Conservation (phyloP, 2,797 vertebrate species). For the Tinamus major region DNA sequence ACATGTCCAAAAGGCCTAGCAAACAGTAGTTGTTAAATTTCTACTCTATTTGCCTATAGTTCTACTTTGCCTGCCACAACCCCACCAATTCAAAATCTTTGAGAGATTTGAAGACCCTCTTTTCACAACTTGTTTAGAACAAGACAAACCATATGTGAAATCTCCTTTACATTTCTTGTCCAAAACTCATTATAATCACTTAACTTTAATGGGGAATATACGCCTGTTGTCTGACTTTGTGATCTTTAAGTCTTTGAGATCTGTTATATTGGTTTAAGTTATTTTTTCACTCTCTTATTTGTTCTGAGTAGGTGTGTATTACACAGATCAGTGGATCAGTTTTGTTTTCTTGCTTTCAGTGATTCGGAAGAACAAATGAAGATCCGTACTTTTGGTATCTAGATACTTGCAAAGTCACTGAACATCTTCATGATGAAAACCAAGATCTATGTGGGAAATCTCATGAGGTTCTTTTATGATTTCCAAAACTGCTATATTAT, state of each 20-base stretch:
- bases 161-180: not conserved
- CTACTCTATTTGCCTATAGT: not conserved
- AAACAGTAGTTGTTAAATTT: not conserved
- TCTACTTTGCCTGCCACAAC: not conserved
- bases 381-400: not conserved
- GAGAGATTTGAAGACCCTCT: not conserved
- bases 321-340: not conserved
- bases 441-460: rapidly evolving
- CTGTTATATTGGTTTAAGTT: not conserved
- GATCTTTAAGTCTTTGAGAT: not conserved
- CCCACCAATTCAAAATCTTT: not conserved
- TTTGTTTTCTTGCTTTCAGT: not conserved
- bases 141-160: not conserved
- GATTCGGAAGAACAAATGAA: not conserved
- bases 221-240: not conserved
- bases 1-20: not conserved
- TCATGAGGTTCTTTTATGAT: rapidly evolving
- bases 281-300: not conserved
- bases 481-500: not conserved
- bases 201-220: not conserved
- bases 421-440: not conserved
- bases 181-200: not conserved
- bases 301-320: not conserved
- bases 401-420: not conserved
- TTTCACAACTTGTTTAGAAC: not conserved